Evolutionary conservation across 1,140 invertebrate genomes (phyloP), one percentile per base, ranked within the genome.

Genomic region (Arctopsyche grandis): DNA sequence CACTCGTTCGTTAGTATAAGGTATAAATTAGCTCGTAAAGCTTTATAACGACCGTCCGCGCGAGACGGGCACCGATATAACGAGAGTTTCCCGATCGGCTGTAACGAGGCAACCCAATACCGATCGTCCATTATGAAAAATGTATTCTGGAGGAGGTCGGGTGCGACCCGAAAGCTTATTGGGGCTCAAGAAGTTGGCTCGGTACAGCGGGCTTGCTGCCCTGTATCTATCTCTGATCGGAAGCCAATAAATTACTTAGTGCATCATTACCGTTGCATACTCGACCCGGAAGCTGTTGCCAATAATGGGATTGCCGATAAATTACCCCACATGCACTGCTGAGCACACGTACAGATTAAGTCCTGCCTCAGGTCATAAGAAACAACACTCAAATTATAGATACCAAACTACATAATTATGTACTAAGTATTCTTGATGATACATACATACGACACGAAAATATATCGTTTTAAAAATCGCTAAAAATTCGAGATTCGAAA

Each of bases 191-290:
- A 81, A 81, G 70, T 81, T 81, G 77, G 77, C 77, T 78, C 70
- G 52, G 21, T 75, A 14, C 38, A 48, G 21, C 7, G 38, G n/a
- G 21, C 16, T 52, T 12, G 12, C 48, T 52, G 4, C 4, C 16
- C 12, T 52, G 16, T 52, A 52, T 52, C 10, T 78, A 74, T 78
- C 74, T 75, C 48, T 69, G 22, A 76, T 44, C n/a, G 9, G 46
- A 16, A 10, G 75, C 22, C 69, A 75, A 81, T 81, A 81, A 81
- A 81, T 81, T 81, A 81, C 80, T 81, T 81, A 81, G 80, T 81
- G 73, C 80, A 79, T 81, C 77, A 81, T 81, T 79, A 79, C 71
- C 38, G 46, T 24, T 75, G 77, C 66, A 60, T 44, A 78, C 70
- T 76, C 56, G 66, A 69, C 63, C 63, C 52, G 75, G 24, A 69